Conservation (phyloP, 2,888 invertebrate genomes). For the Orthosia gracilis region DNA sequence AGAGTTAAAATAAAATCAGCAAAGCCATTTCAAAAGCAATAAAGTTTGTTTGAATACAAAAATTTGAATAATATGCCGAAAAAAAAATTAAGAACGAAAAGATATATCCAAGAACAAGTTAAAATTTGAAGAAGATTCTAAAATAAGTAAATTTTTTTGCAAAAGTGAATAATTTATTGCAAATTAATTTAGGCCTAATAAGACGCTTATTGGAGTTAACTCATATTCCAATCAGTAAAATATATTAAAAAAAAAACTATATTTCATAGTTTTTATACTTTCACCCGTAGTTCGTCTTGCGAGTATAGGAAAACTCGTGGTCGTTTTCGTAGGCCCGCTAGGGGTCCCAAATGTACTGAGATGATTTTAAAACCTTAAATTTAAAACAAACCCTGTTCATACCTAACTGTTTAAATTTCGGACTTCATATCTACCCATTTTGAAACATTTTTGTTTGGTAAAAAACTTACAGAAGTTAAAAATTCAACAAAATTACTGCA, state of each 20-base stretch:
- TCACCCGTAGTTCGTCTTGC: not conserved
- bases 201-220: conserved; percentile 69
- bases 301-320: not conserved
- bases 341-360: conserved; percentile 30
- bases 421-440: not conserved
- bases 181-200: conserved; percentile 74
- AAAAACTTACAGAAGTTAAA: not conserved
- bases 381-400: not conserved
- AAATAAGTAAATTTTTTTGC: no score
- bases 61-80: not conserved
- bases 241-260: not conserved
- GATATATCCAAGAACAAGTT: not conserved
- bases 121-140: not conserved
- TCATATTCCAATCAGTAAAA: not conserved
- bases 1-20: not conserved
- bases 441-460: not conserved
- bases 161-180: conserved; percentile 13
- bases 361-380: not conserved
- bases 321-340: not conserved
- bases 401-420: not conserved
- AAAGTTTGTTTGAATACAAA: not conserved
- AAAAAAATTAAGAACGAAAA: not conserved
- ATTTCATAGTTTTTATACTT: not conserved
- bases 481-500: not conserved
- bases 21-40: not conserved